Evolutionary conservation across 2,113 vertebrate genomes (phyloP).

Genomic region (Castor canadensis): DNA sequence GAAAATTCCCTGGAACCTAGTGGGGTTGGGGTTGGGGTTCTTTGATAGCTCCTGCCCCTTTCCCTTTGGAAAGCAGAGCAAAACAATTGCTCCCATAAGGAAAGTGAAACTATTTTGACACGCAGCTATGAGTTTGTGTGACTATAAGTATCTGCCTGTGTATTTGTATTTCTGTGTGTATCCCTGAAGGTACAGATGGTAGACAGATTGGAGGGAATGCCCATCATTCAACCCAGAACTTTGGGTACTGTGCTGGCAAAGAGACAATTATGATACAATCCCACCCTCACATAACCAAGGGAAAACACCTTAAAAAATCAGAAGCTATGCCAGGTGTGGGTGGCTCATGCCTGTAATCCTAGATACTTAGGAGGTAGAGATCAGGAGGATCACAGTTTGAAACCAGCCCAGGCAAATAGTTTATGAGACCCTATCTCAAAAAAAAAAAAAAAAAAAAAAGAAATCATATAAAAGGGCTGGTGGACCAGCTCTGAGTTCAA

Average conservation of each 20-base stretch:
- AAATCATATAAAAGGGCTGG: no score
- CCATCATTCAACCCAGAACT: neutral
- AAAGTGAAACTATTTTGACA: conserved; percentile 37
- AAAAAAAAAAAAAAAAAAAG: no score
- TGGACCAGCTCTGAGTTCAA: no score
- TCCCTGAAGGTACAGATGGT: neutral
- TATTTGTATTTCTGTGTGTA: neutral
- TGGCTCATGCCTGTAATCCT: no score
- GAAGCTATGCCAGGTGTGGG: no score
- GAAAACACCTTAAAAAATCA: conserved; percentile 49
- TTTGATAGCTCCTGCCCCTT: neutral
- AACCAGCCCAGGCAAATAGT: no score
- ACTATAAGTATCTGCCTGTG: neutral
- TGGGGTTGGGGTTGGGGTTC: neutral
- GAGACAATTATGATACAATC: neutral
- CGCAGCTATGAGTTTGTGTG: neutral
- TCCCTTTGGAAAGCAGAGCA: neutral
- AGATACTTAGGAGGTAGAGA: no score
- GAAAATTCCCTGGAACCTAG: neutral
- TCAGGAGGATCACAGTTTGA: no score
- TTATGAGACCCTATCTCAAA: no score
- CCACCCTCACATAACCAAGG: neutral
- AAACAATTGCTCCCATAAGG: neutral
- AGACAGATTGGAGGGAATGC: neutral
- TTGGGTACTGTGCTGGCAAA: neutral